Percentiles rank a stretch among this genome's conserved stretches.
These are phyloP conservation scores for Suricata suricatta DNA, from an alignment of 2,113 vertebrate species.

Conservation along the genomic window DNA sequence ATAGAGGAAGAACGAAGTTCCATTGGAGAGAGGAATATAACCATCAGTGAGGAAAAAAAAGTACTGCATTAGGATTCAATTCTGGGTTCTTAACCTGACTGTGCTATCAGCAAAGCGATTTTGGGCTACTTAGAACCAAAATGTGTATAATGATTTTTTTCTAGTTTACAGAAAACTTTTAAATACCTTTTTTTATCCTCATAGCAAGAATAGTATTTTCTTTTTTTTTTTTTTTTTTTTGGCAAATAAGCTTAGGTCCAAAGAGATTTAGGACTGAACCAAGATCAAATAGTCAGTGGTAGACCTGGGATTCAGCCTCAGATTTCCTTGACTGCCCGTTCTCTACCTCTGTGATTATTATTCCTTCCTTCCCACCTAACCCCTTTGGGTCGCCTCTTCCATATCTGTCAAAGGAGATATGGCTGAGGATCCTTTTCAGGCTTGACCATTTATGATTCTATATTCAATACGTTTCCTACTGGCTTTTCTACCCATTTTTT, in stretches of 20 bases:
- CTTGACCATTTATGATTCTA: not conserved
- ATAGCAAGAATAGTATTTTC: not conserved
- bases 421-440: not conserved
- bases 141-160: conserved; percentile 36
- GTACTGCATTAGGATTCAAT: not conserved
- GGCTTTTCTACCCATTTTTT: not conserved
- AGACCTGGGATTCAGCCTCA: not conserved
- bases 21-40: not conserved
- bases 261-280: not conserved
- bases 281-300: not conserved
- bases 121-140: not conserved
- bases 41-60: conserved; percentile 23
- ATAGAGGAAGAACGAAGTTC: not conserved
- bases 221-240: conserved; percentile 39
- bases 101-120: not conserved
- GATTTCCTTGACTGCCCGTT: not conserved
- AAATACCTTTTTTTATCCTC: not conserved
- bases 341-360: conserved; percentile 15
- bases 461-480: not conserved
- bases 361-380: not conserved
- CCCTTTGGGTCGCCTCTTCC: not conserved
- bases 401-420: not conserved
- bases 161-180: not conserved
- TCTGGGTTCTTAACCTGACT: not conserved
- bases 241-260: not conserved